These are phyloP conservation scores for Sinocyclocheilus maitianheensis DNA, from an alignment of 2,113 vertebrate species.

Conservation along the genomic window DNA sequence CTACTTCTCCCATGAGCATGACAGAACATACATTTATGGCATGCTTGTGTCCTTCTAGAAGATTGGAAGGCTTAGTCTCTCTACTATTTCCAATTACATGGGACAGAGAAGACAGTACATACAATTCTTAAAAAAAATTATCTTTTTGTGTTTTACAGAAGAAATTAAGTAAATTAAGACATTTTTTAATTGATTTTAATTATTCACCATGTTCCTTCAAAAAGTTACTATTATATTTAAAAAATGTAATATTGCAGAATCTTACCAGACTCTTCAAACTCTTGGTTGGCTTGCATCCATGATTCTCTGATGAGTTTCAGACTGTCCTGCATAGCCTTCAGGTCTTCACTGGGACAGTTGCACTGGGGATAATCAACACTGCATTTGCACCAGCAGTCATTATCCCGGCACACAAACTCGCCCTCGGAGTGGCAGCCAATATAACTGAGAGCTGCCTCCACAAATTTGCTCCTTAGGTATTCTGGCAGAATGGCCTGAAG, in stretches of 20 bases:
- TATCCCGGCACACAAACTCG: conserved; percentile 78
- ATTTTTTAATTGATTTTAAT: not conserved
- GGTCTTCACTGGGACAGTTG: conserved; percentile 78
- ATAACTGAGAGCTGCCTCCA: conserved; percentile 81
- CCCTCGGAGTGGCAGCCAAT: conserved; percentile 81
- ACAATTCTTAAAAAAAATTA: not conserved
- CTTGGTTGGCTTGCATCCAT: conserved; percentile 74
- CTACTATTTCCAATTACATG: not conserved
- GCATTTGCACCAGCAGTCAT: conserved; percentile 82
- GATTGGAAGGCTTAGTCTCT: not conserved
- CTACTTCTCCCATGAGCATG: not conserved
- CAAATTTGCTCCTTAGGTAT: conserved; percentile 76
- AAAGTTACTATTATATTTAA: not conserved
- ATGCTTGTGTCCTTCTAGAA: not conserved
- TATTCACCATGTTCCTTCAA: not conserved
- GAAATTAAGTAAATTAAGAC: not conserved
- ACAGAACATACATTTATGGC: not conserved
- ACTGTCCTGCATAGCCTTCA: conserved; percentile 77
- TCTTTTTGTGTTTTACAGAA: not conserved
- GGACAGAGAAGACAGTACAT: not conserved
- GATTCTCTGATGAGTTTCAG: conserved; percentile 74
- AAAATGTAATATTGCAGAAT: not conserved
- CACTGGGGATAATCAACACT: conserved; percentile 74
- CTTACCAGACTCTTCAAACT: conserved; percentile 81
- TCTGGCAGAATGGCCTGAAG: conserved; percentile 79